Evolutionary conservation across 2,797 vertebrate species (phyloP).

Genomic region (Hippopotamyrus pictus): DNA sequence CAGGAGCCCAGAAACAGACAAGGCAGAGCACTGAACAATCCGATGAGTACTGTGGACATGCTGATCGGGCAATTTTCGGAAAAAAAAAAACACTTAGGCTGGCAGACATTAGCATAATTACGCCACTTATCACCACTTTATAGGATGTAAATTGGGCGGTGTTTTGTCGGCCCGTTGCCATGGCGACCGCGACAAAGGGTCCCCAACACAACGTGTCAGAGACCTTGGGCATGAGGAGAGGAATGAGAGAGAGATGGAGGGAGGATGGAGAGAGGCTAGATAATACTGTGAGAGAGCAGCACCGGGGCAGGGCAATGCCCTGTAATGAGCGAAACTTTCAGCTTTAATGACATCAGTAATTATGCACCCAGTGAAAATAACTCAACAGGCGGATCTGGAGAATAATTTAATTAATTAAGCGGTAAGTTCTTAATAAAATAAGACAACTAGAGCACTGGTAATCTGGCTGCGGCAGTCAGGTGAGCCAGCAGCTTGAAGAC

Average conservation of each 20-base stretch:
- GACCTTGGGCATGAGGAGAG: constrained; percentile 48
- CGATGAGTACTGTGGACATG: constrained; percentile 22
- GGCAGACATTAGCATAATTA: constrained; percentile 68
- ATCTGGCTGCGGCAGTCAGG: neutral
- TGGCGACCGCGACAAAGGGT: constrained; percentile 61
- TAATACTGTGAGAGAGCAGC: neutral
- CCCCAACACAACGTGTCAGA: constrained; percentile 43
- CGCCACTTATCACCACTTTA: constrained; percentile 62
- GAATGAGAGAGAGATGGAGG: neutral
- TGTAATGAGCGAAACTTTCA: neutral
- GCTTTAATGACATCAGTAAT: neutral
- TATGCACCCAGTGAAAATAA: neutral
- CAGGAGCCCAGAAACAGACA: neutral
- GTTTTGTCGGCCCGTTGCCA: constrained; percentile 53
- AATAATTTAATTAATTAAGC: neutral
- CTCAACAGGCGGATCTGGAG: neutral
- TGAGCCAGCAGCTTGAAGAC: neutral
- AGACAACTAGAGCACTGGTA: neutral
- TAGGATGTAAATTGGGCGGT: constrained; percentile 45
- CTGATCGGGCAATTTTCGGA: constrained; percentile 40
- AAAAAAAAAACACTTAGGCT: constrained; percentile 54
- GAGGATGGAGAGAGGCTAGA: neutral
- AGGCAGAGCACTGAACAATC: neutral
- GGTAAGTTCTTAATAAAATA: neutral
- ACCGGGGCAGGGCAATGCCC: too few relatives aligned